Base-by-base conservation (phyloP, 2,113 vertebrate genomes). In the Caranx ignobilis region DNA sequence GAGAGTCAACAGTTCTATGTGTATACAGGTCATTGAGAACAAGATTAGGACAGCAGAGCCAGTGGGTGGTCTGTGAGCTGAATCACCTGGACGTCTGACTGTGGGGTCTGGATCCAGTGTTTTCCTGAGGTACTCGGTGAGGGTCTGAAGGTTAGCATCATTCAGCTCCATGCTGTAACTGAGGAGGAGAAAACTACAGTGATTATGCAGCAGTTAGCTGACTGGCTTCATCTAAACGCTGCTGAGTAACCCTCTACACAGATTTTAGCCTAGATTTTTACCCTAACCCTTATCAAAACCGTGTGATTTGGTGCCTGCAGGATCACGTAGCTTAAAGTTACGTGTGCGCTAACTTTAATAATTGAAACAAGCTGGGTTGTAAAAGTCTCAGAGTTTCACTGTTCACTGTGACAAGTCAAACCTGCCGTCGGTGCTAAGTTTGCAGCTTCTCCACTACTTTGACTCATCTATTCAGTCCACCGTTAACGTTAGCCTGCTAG, bases 51-150 rank as follows among this genome's bases (percentile, higher is more conserved):
- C 9, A 61, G n/a, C 1, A 41, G 52, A 41, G 10, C 2, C 0
- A 48, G 26, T 11, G 18, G 11, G 13, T 5, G 26, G 34, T 43
- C 1, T 31, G 63, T 18, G 12, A 4, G 9, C 2, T 32, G 11
- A 10, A 45, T 95, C 86, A 99, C 98, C 98, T 94, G 98, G 98
- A 59, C 97, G 97, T 79, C 98, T 96, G 91, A 99, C 94, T 50
- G 96, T 83, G 74, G 98, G 98, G 91, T 99, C 97, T 67, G 98
- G 97, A 93, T 97, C 96, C 78, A 99, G 92, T 0, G 98, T 99
- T 93, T 99, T 99, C 92, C 95, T 96, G 48, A 99, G 92, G 81
- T 97, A 99, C 83, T 99, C 98, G 4, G 98, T 99, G 87, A 99
- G 93, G 48, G 95, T 96, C 87, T 98, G 97, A 77, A 99, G 95